Conservation (phyloP, 2,888 invertebrate species). For the Unio delphinus region DNA sequence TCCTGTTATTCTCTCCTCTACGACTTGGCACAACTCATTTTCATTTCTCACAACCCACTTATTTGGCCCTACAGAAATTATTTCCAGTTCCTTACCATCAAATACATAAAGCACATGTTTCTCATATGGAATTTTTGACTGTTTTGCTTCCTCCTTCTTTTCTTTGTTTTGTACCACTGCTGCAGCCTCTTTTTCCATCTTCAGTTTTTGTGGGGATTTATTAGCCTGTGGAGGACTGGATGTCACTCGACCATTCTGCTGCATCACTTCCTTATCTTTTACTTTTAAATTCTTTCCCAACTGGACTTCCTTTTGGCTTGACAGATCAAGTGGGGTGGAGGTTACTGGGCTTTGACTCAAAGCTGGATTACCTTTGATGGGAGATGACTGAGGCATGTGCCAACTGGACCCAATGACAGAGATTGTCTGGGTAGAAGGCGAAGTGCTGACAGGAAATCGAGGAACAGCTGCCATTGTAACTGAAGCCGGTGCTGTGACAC, state of each 20-base stretch:
- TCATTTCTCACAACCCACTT: constrained; percentile 64
- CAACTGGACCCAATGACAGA: constrained; percentile 21
- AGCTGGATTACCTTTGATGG: constrained; percentile 24
- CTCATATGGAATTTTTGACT: constrained; percentile 45
- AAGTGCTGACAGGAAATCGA: constrained; percentile 23
- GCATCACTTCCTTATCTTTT: constrained; percentile 5
- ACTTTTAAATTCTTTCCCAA: constrained; percentile 5
- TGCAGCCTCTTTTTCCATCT: not conserved
- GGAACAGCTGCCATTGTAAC: constrained; percentile 25
- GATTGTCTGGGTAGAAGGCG: constrained; percentile 10
- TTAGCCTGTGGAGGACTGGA: constrained; percentile 1
- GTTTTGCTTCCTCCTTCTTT: constrained; percentile 1
- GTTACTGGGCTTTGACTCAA: constrained; percentile 37
- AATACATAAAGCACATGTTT: constrained; percentile 56
- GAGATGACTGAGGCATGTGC: constrained; percentile 12
- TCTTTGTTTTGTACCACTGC: constrained; percentile 5
- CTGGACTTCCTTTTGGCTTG: constrained; percentile 41
- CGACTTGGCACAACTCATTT: constrained; percentile 48
- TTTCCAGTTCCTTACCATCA: constrained; percentile 60
- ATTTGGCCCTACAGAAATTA: constrained; percentile 61
- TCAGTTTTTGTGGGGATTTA: constrained; percentile 6
- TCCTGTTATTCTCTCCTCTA: constrained; percentile 21
- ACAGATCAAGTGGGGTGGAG: constrained; percentile 54
- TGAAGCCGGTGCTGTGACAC: constrained; percentile 24
- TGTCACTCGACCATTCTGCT: constrained; percentile 6